Evolutionary conservation across 2,797 vertebrate genomes (phyloP).

Genomic region (Iguana delicatissima): DNA sequence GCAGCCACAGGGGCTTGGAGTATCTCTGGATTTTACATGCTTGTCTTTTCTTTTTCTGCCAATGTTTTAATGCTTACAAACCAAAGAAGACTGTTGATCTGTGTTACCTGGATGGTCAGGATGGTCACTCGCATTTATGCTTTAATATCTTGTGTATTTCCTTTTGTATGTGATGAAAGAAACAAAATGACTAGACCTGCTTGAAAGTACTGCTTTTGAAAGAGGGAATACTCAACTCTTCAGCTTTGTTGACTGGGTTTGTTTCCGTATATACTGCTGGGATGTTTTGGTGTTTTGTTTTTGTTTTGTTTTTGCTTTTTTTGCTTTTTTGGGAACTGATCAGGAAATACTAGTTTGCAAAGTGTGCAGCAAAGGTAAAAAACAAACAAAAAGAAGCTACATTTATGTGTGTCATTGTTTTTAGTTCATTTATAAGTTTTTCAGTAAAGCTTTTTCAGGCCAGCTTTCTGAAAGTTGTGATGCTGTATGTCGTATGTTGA

Average conservation of each 20-base stretch:
- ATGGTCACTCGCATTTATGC: not conserved
- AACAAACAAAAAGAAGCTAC: slow-evolving; percentile 30
- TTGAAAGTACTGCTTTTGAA: slow-evolving; percentile 14
- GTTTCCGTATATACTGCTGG: slow-evolving; percentile 29
- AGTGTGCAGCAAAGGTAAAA: slow-evolving; percentile 76
- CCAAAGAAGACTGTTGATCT: slow-evolving; percentile 49
- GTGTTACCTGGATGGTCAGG: slow-evolving; percentile 5
- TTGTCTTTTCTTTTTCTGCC: slow-evolving; percentile 53
- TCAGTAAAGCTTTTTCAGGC: slow-evolving; percentile 43
- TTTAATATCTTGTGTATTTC: slow-evolving; percentile 24
- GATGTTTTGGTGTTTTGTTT: slow-evolving; percentile 26
- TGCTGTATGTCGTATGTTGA: not conserved
- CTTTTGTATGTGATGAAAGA: slow-evolving; percentile 1
- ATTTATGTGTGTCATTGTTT: not conserved
- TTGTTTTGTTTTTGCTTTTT: slow-evolving; percentile 3
- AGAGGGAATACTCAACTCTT: slow-evolving; percentile 39
- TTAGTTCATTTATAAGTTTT: slow-evolving; percentile 31
- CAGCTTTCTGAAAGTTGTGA: slow-evolving; percentile 18
- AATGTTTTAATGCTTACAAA: slow-evolving; percentile 55
- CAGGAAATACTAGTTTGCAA: slow-evolving; percentile 57
- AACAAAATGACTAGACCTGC: not conserved
- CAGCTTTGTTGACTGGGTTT: slow-evolving; percentile 51
- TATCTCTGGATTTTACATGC: slow-evolving; percentile 60
- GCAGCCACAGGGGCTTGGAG: slow-evolving; percentile 71
- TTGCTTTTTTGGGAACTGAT: slow-evolving; percentile 44